Evolutionary conservation across 2,797 vertebrate genomes (phyloP).

Genomic region (Falco biarmicus): DNA sequence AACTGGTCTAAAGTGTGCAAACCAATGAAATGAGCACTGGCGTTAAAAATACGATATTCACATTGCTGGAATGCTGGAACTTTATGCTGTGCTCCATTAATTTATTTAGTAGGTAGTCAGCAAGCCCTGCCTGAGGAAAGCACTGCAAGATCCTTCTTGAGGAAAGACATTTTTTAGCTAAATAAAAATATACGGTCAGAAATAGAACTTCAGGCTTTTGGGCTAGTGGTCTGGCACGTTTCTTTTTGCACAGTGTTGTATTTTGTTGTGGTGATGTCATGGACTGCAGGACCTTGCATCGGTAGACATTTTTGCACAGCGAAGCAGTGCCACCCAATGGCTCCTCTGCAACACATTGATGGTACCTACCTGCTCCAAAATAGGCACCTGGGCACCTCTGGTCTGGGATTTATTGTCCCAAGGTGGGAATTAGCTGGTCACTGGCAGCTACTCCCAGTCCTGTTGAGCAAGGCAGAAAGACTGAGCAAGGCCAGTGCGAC

Average conservation of each 20-base stretch:
- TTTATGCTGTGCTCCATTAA: background rate
- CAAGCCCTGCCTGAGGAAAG: background rate
- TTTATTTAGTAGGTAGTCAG: background rate
- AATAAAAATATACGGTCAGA: background rate
- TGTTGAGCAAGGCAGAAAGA: background rate
- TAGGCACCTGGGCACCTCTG: background rate
- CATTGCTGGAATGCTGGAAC: background rate
- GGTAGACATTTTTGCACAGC: background rate
- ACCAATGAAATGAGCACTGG: background rate
- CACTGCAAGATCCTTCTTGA: background rate
- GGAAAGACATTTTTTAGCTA: background rate
- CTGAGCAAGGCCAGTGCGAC: background rate
- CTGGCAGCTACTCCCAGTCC: background rate
- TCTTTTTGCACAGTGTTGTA: background rate
- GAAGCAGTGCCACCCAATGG: conserved; percentile 70
- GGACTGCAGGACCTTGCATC: background rate
- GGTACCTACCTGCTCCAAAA: background rate
- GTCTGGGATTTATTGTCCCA: background rate
- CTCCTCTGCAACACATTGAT: background rate
- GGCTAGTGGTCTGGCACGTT: background rate
- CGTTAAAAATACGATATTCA: background rate
- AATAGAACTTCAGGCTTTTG: background rate
- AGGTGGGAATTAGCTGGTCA: background rate
- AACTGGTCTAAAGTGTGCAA: background rate
- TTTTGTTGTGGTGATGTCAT: conserved; percentile 24